Base-by-base conservation (phyloP, 2,888 invertebrate species). In the Rosalia funebris region DNA sequence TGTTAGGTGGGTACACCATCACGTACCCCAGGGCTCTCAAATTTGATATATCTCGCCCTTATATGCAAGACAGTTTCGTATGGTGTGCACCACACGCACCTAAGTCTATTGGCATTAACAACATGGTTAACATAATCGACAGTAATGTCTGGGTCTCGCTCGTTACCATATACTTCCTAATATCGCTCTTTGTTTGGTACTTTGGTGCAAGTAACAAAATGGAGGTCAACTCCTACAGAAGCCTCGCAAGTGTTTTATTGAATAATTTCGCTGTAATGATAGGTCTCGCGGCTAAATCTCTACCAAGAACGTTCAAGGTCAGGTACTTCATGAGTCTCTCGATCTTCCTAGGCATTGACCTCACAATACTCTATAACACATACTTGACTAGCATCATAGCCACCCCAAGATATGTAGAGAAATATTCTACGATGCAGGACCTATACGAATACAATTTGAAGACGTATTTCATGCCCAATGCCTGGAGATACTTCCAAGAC, bases 11-110 rank as follows among this genome's bases (percentile, higher is more conserved):
- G n/a, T 57, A 54, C 39, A 45, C 60, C 1, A 44, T 32, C 32
- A 53, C 32, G 4, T 36, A 20, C 14, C 15, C 7, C 2, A 39
- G 50, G 14, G 7, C 17, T 34, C 10, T 9, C 14, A 9, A 47
- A 16, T 55, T 62, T 11, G 57, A 55, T n/a, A 36, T 47, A 1
- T 62, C 60, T 39, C 32, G 31, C 1, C 45, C 57, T 9, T 62
- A 57, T 20, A 36, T 19, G n/a, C n/a, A 57, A 11, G 55, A 60
- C 19, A 7, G 42, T 1, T 7, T 62, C 9, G 45, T 50, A 20
- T 57, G 62, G 60, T 65, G 65, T 36, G 62, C 46, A 15, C 65
- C 65, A 0, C 32, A 42, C 25, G n/a, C 47, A 32, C 57, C 57
- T 4, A 12, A 20, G 0, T 15, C 37, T 3, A 41, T 44, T 14